A percentile compares a stretch with the other conserved stretches of the same genome.
phyloP scores from a whole-genome alignment of 2,888 invertebrate genomes.

The Stenoptilia bipunctidactyla region DNA sequence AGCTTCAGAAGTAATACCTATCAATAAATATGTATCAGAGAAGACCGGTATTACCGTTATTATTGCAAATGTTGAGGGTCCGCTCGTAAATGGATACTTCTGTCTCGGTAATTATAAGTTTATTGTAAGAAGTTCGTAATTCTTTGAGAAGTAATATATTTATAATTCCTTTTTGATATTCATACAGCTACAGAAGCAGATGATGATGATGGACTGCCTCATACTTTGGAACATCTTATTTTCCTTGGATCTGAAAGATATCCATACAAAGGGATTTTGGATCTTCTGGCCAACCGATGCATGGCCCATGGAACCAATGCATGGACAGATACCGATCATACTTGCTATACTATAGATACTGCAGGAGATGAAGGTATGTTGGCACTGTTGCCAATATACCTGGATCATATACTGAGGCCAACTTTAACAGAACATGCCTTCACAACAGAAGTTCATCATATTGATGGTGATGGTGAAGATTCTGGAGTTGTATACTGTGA shows the following conservation, averaged over 20 bases:
- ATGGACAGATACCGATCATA: conserved; percentile 89
- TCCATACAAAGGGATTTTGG: conserved; percentile 90
- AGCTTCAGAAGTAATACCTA: conserved; percentile 80
- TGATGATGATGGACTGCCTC: conserved; percentile 93
- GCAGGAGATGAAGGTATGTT: conserved; percentile 88
- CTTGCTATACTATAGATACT: conserved; percentile 90
- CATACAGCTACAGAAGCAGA: conserved; percentile 87
- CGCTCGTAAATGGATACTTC: conserved; percentile 90
- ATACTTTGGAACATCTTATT: conserved; percentile 92
- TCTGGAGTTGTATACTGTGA: conserved; percentile 97
- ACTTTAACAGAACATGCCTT: conserved; percentile 85
- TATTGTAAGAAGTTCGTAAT: too few species aligned
- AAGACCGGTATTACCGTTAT: conserved; percentile 86
- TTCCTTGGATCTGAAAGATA: conserved; percentile 92
- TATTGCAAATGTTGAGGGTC: conserved; percentile 89
- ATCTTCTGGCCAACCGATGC: conserved; percentile 89
- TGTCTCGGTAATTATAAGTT: conserved; percentile 76
- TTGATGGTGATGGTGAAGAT: conserved; percentile 89
- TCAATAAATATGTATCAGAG: conserved; percentile 83
- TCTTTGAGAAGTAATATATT: background rate
- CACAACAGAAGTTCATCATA: conserved; percentile 92
- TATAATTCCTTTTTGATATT: conserved; percentile 7
- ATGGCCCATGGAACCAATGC: conserved; percentile 94
- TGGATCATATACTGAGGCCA: conserved; percentile 91
- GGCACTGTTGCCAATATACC: conserved; percentile 88